Evolutionary conservation across 2,888 invertebrate genomes (phyloP).

Genomic region (Archips xylosteana): DNA sequence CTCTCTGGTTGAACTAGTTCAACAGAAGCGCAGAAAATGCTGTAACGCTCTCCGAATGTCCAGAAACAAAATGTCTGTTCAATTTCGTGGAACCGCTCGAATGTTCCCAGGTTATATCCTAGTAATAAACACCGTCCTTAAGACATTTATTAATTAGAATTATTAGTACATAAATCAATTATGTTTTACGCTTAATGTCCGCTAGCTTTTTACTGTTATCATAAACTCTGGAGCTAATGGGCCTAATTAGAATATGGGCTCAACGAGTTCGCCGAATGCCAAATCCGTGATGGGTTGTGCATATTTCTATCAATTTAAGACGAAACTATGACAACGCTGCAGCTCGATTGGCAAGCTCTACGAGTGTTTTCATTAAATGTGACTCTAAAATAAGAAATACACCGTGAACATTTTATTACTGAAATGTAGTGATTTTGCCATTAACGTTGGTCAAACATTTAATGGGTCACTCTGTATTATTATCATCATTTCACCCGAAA

Average conservation of each 20-base stretch:
- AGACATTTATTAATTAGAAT: conserved; percentile 49
- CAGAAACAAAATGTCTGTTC: neutral
- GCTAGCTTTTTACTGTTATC: conserved; percentile 43
- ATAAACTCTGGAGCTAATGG: conserved; percentile 44
- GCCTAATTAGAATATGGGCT: neutral
- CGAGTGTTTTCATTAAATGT: too few relatives aligned
- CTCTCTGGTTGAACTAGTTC: neutral
- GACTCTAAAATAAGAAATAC: too few relatives aligned
- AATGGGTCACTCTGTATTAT: too few relatives aligned
- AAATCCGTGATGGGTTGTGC: neutral
- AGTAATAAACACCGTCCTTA: conserved; percentile 4
- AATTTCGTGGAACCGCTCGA: conserved; percentile 34
- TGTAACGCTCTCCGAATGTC: neutral
- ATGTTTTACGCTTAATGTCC: conserved; percentile 52
- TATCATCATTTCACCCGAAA: too few relatives aligned
- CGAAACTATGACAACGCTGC: neutral
- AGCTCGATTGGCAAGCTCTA: too few relatives aligned
- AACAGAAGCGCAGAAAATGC: neutral
- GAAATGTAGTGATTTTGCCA: too few relatives aligned
- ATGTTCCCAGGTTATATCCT: conserved; percentile 25
- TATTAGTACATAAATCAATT: conserved; percentile 55
- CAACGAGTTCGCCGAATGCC: conserved; percentile 17
- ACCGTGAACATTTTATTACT: too few relatives aligned
- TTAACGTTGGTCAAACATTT: too few relatives aligned
- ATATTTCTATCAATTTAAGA: neutral